A percentile compares a stretch with the other conserved stretches of the same genome.
Evolutionary conservation across 2,113 vertebrate species (phyloP).

Genomic region (Leucopsar rothschildi): DNA sequence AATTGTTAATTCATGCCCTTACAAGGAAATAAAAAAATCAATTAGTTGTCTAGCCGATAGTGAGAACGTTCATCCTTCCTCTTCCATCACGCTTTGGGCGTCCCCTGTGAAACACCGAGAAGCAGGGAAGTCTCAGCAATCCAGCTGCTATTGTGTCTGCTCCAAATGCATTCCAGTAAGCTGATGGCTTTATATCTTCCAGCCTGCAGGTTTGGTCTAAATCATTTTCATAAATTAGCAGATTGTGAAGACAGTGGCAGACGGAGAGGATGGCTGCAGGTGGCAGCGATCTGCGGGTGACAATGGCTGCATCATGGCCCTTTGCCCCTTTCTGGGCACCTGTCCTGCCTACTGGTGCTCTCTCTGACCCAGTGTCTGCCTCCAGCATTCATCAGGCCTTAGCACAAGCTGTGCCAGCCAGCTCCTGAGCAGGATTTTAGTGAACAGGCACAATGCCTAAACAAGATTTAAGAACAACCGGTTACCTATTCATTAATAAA

Average conservation of each 20-base stretch:
- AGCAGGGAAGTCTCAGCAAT: background rate
- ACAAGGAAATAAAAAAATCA: background rate
- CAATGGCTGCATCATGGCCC: background rate
- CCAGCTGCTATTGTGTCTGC: background rate
- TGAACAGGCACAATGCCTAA: background rate
- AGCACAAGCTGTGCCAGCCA: background rate
- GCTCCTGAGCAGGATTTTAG: background rate
- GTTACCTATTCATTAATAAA: background rate
- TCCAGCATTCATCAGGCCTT: background rate
- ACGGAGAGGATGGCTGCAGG: background rate
- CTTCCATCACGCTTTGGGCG: background rate
- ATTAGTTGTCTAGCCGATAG: fast-evolving
- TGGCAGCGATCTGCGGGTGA: background rate
- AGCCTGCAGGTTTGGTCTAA: background rate
- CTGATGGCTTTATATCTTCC: background rate
- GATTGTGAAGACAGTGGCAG: background rate
- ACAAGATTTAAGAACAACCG: background rate
- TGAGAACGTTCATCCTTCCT: background rate
- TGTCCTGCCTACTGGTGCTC: background rate
- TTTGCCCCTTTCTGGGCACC: background rate
- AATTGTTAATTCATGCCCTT: background rate
- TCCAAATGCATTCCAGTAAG: background rate
- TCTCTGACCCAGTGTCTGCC: background rate
- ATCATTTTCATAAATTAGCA: background rate
- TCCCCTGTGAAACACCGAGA: background rate